Evolutionary conservation across 2,797 vertebrate species (phyloP), one percentile per base, ranked within the genome.

Genomic region (Natrix natrix): DNA sequence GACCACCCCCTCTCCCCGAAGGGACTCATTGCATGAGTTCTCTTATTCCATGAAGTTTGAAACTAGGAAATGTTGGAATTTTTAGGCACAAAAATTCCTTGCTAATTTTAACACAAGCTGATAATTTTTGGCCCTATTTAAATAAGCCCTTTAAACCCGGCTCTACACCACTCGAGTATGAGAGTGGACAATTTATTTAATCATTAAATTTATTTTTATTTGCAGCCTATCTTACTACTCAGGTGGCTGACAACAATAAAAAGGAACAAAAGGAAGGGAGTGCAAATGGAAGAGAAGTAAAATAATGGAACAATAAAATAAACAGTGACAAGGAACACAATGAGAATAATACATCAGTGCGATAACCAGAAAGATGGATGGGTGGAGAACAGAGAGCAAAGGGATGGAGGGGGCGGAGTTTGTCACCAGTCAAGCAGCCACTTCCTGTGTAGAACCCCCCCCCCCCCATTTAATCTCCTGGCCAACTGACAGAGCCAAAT

Each of bases 21-120:
- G n/a, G n/a, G n/a, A n/a, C n/a, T n/a, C n/a, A n/a, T 43, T 94
- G 91, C 22, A 52, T 16, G 86, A 1, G 86, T 91, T 59, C 86
- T 63, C 95, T 43, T 32, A 90, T 94, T 94, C 86, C 83, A 88
- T 17, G 0, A 0, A n/a, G 66, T 0, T 24, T 91, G 63, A 86
- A 87, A 93, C 92, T 93, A 92, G 87, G 28, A 90, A 48, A 91
- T 90, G 66, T 87, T 94, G 52, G 91, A 60, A 88, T 66, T 93
- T 95, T 74, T 92, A 86, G 93, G 95, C 95, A 55, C 54, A 2
- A 92, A 61, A 92, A 61, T 87, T 59, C 6, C 83, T 92, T 95
- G 5, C 93, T 94, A 95, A 74, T 94, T 88, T 92, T 95, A 92
- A 94, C 88, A 83, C 89, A 93, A n/a, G 86, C 43, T 0, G 0